A percentile compares a stretch with the other conserved stretches of the same genome.
Evolutionary conservation across 2,113 vertebrate genomes (phyloP).

Genomic region (Gambusia affinis): DNA sequence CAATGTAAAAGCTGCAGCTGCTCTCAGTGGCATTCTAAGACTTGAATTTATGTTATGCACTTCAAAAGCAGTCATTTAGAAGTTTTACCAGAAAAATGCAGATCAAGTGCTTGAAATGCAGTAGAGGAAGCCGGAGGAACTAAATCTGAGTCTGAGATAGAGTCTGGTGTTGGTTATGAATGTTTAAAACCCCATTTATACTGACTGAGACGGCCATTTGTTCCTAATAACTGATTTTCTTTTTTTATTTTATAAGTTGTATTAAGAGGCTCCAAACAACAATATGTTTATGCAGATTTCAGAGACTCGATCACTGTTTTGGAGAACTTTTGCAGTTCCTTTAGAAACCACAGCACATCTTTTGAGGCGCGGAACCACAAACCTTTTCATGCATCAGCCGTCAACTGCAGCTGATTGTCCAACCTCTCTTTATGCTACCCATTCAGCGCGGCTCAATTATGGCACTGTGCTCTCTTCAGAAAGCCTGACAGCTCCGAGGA

Average conservation of each 20-base stretch:
- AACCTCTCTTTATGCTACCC: constrained; percentile 30
- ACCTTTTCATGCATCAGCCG: constrained; percentile 26
- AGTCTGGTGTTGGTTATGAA: not conserved
- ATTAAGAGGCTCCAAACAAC: not conserved
- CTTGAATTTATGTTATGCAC: too few species aligned
- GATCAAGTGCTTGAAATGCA: too few species aligned
- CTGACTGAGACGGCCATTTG: not conserved
- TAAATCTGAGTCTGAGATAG: not conserved
- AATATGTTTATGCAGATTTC: not conserved
- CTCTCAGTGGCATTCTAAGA: too few species aligned
- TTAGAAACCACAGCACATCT: not conserved
- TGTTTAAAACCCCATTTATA: too few species aligned
- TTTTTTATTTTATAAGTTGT: too few species aligned
- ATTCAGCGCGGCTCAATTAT: constrained; percentile 36
- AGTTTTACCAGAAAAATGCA: too few species aligned
- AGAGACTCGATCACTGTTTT: not conserved
- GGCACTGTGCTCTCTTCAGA: constrained; percentile 31
- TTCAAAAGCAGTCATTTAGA: too few species aligned
- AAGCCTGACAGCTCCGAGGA: constrained; percentile 51
- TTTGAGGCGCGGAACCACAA: not conserved
- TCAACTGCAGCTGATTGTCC: constrained; percentile 35
- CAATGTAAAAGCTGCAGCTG: too few species aligned
- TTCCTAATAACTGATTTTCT: not conserved
- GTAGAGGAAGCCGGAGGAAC: too few species aligned
- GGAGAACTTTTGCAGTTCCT: not conserved